These are phyloP conservation scores for Mus spretus DNA, from an alignment of 2,797 vertebrate genomes.

Conservation along the genomic window DNA sequence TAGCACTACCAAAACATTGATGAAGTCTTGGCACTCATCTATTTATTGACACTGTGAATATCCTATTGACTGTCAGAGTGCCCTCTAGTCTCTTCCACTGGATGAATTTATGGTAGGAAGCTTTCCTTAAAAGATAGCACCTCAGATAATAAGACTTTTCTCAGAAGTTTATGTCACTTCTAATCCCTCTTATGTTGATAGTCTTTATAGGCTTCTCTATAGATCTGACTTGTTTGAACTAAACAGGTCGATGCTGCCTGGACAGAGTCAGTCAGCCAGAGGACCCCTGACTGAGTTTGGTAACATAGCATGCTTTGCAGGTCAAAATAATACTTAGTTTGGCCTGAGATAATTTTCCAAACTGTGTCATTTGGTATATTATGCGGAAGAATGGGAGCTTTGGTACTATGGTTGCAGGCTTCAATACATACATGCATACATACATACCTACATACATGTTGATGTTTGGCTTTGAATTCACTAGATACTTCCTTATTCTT, in stretches of 20 bases:
- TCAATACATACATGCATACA: background rate
- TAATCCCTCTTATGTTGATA: background rate
- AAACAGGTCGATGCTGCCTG: background rate
- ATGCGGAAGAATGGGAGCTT: background rate
- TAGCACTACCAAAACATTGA: constrained; percentile 10
- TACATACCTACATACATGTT: background rate
- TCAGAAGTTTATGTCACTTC: background rate
- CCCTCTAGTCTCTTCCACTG: background rate
- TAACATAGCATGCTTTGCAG: background rate
- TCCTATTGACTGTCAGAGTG: background rate
- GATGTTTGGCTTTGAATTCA: background rate
- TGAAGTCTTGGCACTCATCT: background rate
- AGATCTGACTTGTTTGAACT: background rate
- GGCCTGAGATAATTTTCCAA: background rate
- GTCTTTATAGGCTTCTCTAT: background rate
- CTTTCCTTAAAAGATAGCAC: constrained; percentile 8
- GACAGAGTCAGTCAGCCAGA: background rate
- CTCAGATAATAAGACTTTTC: background rate
- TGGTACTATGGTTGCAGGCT: background rate
- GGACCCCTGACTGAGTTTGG: background rate
- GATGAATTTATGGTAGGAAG: background rate
- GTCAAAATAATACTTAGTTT: background rate
- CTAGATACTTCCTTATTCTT: background rate
- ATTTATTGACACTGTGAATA: constrained; percentile 6
- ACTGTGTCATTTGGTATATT: background rate